Evolutionary conservation across 2,888 invertebrate genomes (phyloP), one percentile per base, ranked within the genome.

Genomic region (Stenodera caucasica): DNA sequence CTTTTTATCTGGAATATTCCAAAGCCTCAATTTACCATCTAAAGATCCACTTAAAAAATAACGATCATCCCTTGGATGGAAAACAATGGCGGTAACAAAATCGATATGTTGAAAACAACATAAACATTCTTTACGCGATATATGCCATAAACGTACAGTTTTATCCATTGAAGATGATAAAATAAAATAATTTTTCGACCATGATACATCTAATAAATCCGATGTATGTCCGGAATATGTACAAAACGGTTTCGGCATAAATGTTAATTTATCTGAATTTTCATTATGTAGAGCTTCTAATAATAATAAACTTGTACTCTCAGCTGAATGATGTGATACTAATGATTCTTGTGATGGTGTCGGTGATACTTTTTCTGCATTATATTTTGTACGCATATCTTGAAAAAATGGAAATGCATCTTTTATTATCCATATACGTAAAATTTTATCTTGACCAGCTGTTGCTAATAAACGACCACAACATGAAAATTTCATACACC

Each of bases 1-100:
- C 82, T 97, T 97, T 79, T 99, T 99, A 78, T 99, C 98, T 0
- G 98, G 98, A 76, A 99, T 99, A 81, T 98, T 97, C 99, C 99
- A 99, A 7, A 99, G 82, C n/a, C 99, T 84, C 53, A 99, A 83
- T 81, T 98, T 99, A 1, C 99, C 98, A 80, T 99, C 99, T 51
- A 99, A 82, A 18, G 97, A 97, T 14, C 99, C 99, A 61, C 97
- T 98, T 33, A 99, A 83, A 81, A 99, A 99, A 80, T 98, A 90
- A 26, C 92, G 82, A 78, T 93, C 93, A 73, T 93, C 93, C 57
- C 92, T 84, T 1, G 99, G 99, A 82, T 99, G 97, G 80, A 99
- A 99, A 56, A 95, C 98, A 72, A 99, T 98, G 0, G 98, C 97
- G 0, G 99, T 98, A 56, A 99, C 98, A 79, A 98, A 98, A 82